Evolutionary conservation across 2,113 vertebrate species (phyloP).

Genomic region (Campylomormyrus tamandua): DNA sequence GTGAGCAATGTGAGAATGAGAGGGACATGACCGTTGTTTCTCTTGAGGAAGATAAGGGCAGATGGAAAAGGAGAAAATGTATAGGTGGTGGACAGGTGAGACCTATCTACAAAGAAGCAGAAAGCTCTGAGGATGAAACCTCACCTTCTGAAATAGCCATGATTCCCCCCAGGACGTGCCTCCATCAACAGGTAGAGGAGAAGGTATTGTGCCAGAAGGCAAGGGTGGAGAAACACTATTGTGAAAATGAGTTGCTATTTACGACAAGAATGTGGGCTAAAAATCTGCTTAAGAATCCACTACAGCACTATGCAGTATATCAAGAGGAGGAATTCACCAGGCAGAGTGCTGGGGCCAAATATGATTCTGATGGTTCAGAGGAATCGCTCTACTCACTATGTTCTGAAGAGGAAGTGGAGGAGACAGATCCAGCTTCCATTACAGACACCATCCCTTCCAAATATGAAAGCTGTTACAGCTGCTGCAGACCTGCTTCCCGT

Average conservation of each 20-base stretch:
- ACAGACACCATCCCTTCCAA: constrained; percentile 50
- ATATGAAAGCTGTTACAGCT: constrained; percentile 49
- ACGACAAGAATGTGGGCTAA: constrained; percentile 68
- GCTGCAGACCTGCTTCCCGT: constrained; percentile 27
- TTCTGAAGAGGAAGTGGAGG: constrained; percentile 74
- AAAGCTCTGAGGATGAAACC: constrained; percentile 55
- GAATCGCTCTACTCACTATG: constrained; percentile 68
- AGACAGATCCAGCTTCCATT: constrained; percentile 43
- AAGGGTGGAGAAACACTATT: constrained; percentile 29
- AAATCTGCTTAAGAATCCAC: constrained; percentile 49
- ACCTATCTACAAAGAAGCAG: constrained; percentile 52
- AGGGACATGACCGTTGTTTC: constrained; percentile 54
- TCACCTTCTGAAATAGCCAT: constrained; percentile 59
- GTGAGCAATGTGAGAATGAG: constrained; percentile 68
- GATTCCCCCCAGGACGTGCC: constrained; percentile 51
- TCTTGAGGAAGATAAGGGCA: constrained; percentile 56
- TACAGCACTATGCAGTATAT: constrained; percentile 58
- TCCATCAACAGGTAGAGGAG: constrained; percentile 31
- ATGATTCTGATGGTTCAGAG: constrained; percentile 75
- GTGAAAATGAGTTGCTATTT: constrained; percentile 70
- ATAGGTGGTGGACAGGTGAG: constrained; percentile 44
- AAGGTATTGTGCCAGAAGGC: background rate
- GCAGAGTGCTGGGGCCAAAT: constrained; percentile 55
- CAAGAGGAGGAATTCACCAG: constrained; percentile 43
- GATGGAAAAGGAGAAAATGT: constrained; percentile 51